A percentile compares a stretch with the other conserved stretches of the same genome.
Evolutionary conservation across 2,888 invertebrate species (phyloP).

Genomic region (Plebejus anna): DNA sequence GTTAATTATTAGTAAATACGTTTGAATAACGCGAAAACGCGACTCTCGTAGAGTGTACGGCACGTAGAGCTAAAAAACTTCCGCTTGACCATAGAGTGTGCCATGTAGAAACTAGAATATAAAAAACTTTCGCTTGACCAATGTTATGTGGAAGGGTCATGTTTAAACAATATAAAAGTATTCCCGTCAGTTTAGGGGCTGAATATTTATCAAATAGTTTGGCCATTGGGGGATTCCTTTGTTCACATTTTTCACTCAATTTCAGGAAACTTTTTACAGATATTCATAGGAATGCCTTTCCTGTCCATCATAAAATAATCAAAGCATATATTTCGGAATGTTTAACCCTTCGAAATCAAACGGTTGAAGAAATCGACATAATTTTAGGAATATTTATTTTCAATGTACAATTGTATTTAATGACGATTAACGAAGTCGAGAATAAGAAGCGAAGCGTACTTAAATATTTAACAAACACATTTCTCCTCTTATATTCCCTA

Average conservation of each 20-base stretch:
- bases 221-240: background rate
- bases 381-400: background rate
- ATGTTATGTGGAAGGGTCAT: background rate
- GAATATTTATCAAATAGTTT: background rate
- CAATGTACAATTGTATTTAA: background rate
- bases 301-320: background rate
- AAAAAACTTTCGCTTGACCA: no score
- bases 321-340: background rate
- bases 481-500: background rate
- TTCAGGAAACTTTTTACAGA: background rate
- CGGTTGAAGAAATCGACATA: background rate
- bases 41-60: no score
- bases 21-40: no score
- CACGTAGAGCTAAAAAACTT: no score
- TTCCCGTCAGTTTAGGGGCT: background rate
- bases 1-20: no score
- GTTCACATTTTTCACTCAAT: background rate
- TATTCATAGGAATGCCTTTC: background rate
- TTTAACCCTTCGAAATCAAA: background rate
- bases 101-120: no score
- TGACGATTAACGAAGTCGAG: background rate
- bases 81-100: no score
- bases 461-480: background rate
- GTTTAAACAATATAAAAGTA: background rate
- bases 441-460: background rate